phyloP scores from a whole-genome alignment of 2,888 invertebrate species.

The Cotesia congregata region DNA sequence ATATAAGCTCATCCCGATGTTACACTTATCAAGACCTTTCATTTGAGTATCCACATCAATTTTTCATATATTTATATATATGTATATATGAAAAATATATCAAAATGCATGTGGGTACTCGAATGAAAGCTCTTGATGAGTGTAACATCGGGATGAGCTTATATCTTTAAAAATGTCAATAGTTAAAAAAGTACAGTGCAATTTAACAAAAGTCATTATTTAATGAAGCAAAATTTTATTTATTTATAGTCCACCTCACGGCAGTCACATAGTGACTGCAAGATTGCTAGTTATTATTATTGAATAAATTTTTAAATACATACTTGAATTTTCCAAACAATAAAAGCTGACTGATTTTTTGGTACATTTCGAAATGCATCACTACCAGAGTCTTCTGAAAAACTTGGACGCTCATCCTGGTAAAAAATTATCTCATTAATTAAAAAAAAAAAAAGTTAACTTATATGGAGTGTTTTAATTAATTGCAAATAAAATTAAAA shows the following conservation, averaged over 20 bases:
- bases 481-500: neutral
- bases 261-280: neutral
- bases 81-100: neutral
- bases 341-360: conserved; percentile 83
- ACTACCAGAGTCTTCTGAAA: conserved; percentile 64
- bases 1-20: too few relatives aligned
- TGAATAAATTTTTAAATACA: conserved; percentile 49
- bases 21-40: too few relatives aligned
- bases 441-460: neutral
- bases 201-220: too few relatives aligned
- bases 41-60: too few relatives aligned
- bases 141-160: too few relatives aligned
- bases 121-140: too few relatives aligned
- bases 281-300: neutral
- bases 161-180: too few relatives aligned
- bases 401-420: conserved; percentile 63
- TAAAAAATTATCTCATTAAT: neutral
- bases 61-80: neutral
- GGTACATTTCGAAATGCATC: conserved; percentile 85
- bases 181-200: too few relatives aligned
- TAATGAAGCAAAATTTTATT: too few relatives aligned
- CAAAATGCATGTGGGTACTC: too few relatives aligned
- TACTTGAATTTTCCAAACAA: conserved; percentile 92
- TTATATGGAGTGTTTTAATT: neutral
- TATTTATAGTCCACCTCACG: too few relatives aligned